A percentile compares a stretch with the other conserved stretches of the same genome.
These are phyloP conservation scores for Phoronis australis DNA, from an alignment of 2,888 invertebrate species.

Conservation along the genomic window DNA sequence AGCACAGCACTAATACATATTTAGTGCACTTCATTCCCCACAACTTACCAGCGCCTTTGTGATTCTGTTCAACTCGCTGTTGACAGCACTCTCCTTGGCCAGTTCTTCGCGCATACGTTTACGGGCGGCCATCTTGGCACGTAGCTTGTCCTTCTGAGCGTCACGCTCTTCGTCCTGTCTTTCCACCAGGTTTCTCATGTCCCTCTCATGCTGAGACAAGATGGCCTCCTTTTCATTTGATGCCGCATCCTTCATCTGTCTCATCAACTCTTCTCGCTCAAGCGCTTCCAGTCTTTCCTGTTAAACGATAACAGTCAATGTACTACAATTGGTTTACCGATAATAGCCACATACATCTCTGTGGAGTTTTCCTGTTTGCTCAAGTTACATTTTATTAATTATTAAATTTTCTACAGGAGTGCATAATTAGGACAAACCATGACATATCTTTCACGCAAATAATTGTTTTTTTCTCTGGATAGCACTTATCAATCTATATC, in stretches of 20 bases:
- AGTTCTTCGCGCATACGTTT: conserved; percentile 43
- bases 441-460: too few relatives aligned
- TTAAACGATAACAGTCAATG: too few relatives aligned
- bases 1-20: background rate
- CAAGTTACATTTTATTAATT: too few relatives aligned
- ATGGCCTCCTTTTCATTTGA: conserved; percentile 32
- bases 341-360: too few relatives aligned
- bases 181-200: conserved; percentile 20
- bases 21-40: conserved; percentile 16
- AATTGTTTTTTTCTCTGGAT: too few relatives aligned
- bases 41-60: conserved; percentile 31
- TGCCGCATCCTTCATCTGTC: conserved; percentile 23
- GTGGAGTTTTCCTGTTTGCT: too few relatives aligned
- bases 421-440: too few relatives aligned
- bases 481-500: too few relatives aligned
- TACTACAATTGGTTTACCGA: too few relatives aligned
- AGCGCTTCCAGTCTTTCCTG: too few relatives aligned
- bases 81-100: conserved; percentile 35
- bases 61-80: conserved; percentile 39
- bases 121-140: conserved; percentile 41
- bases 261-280: conserved; percentile 25
- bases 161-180: conserved; percentile 21
- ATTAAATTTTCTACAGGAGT: too few relatives aligned
- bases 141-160: conserved; percentile 31
- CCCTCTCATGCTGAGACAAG: conserved; percentile 27